Conservation (phyloP, 2,888 invertebrate genomes). For the Enchytraeus crypticus region DNA sequence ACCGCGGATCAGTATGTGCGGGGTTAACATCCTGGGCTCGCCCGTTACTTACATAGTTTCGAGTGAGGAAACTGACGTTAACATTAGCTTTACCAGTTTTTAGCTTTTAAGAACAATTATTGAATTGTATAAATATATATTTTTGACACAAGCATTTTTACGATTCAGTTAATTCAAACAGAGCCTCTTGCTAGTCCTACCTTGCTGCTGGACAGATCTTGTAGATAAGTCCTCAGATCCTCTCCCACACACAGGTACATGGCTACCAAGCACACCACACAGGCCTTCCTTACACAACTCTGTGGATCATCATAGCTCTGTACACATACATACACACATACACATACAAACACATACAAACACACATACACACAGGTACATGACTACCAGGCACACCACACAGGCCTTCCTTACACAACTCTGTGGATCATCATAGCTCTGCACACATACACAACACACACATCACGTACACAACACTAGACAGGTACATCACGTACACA, state of each 20-base stretch:
- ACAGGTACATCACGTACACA: too few relatives aligned
- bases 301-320: conserved; percentile 84
- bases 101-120: too few relatives aligned
- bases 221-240: conserved; percentile 65
- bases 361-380: conserved; percentile 76
- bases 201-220: conserved; percentile 77
- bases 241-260: conserved; percentile 82
- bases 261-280: conserved; percentile 93
- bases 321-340: not conserved
- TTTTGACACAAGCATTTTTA: not conserved
- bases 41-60: too few relatives aligned
- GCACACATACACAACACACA: conserved; percentile 25
- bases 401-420: conserved; percentile 89
- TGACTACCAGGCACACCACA: conserved; percentile 91
- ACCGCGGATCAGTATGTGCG: too few relatives aligned
- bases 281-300: conserved; percentile 86
- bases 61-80: too few relatives aligned
- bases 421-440: conserved; percentile 83
- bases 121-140: too few relatives aligned
- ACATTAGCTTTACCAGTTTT: too few relatives aligned
- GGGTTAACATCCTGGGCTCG: too few relatives aligned
- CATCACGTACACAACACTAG: too few relatives aligned
- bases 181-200: conserved; percentile 42
- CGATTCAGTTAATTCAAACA: too few relatives aligned
- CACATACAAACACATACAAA: not conserved